Evolutionary conservation across 1,140 invertebrate species (phyloP).

Genomic region (Ceratitis capitata): DNA sequence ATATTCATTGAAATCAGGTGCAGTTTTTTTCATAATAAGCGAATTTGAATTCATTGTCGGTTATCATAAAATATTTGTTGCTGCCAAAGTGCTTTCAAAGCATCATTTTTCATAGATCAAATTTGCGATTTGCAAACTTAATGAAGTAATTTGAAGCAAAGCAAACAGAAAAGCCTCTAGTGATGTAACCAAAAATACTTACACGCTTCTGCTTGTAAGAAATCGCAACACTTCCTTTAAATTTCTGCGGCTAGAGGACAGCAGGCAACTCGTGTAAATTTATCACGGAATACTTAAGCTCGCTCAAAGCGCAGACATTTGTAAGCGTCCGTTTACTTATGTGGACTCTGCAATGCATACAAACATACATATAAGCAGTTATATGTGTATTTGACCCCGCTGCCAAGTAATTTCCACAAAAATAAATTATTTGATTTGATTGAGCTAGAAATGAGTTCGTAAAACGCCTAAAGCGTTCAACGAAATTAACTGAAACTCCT

Average conservation of each 20-base stretch:
- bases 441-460: slow-evolving; percentile 64
- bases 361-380: not conserved
- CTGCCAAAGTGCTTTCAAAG: not conserved
- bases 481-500: slow-evolving; percentile 26
- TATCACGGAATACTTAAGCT: slow-evolving; percentile 16
- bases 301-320: not conserved
- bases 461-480: slow-evolving; percentile 57
- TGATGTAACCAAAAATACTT: not conserved
- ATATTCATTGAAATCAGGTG: not conserved
- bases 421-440: slow-evolving; percentile 65
- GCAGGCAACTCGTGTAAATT: not conserved
- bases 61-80: not conserved
- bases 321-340: not conserved
- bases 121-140: slow-evolving; percentile 24
- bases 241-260: not conserved
- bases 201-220: not conserved
- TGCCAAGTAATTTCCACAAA: slow-evolving; percentile 58
- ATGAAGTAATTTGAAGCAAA: slow-evolving; percentile 22
- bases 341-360: too few relatives aligned
- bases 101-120: not conserved
- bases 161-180: slow-evolving; percentile 4
- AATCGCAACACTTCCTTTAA: not conserved
- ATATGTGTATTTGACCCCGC: slow-evolving; percentile 49
- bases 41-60: not conserved
- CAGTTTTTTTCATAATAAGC: not conserved